These are phyloP conservation scores for Sebastes fasciatus DNA, from an alignment of 2,113 vertebrate species.

Conservation along the genomic window DNA sequence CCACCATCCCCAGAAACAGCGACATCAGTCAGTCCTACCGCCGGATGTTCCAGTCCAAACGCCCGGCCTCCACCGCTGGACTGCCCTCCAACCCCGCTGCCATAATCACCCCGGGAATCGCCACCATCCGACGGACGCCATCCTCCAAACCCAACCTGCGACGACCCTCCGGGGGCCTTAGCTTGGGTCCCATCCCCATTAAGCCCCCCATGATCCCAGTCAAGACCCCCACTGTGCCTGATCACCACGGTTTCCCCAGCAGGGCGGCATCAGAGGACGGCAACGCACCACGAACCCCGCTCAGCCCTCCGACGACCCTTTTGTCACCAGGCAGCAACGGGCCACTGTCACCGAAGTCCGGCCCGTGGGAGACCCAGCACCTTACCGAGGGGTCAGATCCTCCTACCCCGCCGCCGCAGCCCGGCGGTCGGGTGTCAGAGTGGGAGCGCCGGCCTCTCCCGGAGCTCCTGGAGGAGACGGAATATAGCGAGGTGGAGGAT, in stretches of 20 bases:
- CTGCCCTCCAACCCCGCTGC: slow-evolving; percentile 87
- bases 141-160: slow-evolving; percentile 94
- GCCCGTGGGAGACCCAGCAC: slow-evolving; percentile 24
- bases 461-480: slow-evolving; percentile 73
- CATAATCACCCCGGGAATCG: slow-evolving; percentile 90
- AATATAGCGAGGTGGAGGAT: slow-evolving; percentile 86
- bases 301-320: slow-evolving; percentile 45
- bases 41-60: slow-evolving; percentile 92
- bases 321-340: slow-evolving; percentile 37
- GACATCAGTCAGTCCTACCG: slow-evolving; percentile 93
- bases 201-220: slow-evolving; percentile 94
- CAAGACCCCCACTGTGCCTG: slow-evolving; percentile 94
- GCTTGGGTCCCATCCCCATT: slow-evolving; percentile 91
- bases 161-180: slow-evolving; percentile 84
- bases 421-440: slow-evolving; percentile 74
- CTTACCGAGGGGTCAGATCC: slow-evolving; percentile 19
- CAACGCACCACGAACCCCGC: not conserved
- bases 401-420: slow-evolving; percentile 84
- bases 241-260: slow-evolving; percentile 77
- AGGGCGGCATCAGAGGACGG: slow-evolving; percentile 35
- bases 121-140: slow-evolving; percentile 94
- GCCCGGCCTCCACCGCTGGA: slow-evolving; percentile 89
- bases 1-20: slow-evolving; percentile 89
- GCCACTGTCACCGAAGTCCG: slow-evolving; percentile 5
- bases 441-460: slow-evolving; percentile 72